phyloP scores from a whole-genome alignment of 2,797 vertebrate genomes.

The Phalanger gymnotis region DNA sequence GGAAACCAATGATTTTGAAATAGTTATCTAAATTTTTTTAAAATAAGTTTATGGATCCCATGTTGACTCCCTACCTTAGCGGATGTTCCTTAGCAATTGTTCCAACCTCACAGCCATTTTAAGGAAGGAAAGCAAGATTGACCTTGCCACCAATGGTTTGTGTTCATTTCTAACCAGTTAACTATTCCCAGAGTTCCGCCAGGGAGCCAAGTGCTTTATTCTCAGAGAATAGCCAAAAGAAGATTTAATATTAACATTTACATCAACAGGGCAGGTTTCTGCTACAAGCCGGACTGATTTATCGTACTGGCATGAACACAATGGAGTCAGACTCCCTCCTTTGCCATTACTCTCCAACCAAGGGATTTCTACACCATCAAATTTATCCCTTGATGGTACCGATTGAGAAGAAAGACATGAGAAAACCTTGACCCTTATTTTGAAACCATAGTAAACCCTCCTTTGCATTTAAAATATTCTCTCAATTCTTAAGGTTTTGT shows the following conservation, averaged over 20 bases:
- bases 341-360: neutral
- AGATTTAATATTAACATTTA: slow-evolving; percentile 2
- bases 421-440: slow-evolving; percentile 8
- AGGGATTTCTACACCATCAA: neutral
- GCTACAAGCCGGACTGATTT: neutral
- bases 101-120: neutral
- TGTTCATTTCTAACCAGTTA: neutral
- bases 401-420: slow-evolving; percentile 7
- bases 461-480: slow-evolving; percentile 7
- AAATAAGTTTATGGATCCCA: neutral
- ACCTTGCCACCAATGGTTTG: neutral
- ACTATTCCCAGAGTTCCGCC: neutral
- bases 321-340: neutral
- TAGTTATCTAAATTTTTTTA: neutral
- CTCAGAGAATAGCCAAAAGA: neutral
- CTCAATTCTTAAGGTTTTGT: neutral
- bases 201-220: neutral
- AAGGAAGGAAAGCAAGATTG: neutral
- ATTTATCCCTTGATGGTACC: neutral
- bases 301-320: neutral
- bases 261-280: neutral
- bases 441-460: neutral
- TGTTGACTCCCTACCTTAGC: neutral
- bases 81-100: neutral
- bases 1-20: neutral